These are phyloP conservation scores for rat (Rattus norvegicus) DNA, from an alignment of 2,113 vertebrate genomes.

Conservation along the genomic window DNA sequence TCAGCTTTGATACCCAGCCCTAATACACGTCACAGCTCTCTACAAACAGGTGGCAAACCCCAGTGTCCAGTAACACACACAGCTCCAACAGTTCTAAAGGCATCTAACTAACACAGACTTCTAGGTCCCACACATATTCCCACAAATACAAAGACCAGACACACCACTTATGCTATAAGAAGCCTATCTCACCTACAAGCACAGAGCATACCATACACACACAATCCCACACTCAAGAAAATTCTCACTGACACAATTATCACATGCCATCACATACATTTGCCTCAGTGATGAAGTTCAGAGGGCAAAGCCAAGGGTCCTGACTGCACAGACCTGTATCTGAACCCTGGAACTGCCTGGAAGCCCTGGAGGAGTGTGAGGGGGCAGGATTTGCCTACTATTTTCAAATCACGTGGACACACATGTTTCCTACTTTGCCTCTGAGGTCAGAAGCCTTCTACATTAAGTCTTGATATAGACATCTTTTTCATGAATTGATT, in stretches of 20 bases:
- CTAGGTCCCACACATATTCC: neutral
- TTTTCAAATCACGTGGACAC: neutral
- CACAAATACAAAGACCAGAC: neutral
- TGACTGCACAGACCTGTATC: neutral
- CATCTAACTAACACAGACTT: neutral
- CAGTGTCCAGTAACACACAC: neutral
- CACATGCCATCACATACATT: neutral
- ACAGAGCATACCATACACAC: rapidly evolving
- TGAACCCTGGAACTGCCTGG: neutral
- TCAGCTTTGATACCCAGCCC: conserved; percentile 78
- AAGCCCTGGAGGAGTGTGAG: neutral
- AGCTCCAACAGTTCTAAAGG: neutral
- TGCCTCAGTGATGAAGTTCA: neutral
- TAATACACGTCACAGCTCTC: neutral
- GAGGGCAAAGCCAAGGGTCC: neutral
- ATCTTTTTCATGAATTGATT: no score
- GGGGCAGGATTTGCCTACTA: no score
- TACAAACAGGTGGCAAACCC: conserved; percentile 13
- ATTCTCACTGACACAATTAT: neutral
- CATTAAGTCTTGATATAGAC: neutral
- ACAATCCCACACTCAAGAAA: neutral
- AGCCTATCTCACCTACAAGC: neutral
- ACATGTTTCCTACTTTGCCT: neutral
- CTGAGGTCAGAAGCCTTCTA: neutral
- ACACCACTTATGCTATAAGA: no score